Conservation (phyloP, 1,140 invertebrate species). For the Physella acuta region DNA sequence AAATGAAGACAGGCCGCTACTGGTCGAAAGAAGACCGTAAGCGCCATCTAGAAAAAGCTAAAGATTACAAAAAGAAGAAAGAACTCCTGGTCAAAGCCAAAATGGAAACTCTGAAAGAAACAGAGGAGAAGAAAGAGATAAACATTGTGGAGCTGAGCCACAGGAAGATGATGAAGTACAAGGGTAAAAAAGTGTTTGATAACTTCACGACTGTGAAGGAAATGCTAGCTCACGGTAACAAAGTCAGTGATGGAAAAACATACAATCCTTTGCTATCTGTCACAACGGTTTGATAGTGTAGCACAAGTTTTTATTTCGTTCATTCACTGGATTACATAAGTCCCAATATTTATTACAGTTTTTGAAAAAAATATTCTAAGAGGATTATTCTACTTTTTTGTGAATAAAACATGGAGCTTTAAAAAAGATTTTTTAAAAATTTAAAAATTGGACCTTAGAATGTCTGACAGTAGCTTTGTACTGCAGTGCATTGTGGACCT, state of each 20-base stretch:
- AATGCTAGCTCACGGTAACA: conserved; percentile 61
- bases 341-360: too few species aligned
- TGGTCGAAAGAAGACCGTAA: conserved; percentile 81
- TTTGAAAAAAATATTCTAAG: too few species aligned
- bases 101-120: conserved; percentile 59
- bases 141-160: conserved; percentile 62
- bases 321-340: too few species aligned
- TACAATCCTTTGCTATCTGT: conserved; percentile 58
- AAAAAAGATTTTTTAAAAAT: too few species aligned
- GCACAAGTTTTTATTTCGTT: not conserved
- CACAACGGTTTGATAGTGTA: conserved; percentile 53
- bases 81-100: conserved; percentile 51
- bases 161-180: conserved; percentile 62
- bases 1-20: conserved; percentile 78
- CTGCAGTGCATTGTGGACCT: too few species aligned
- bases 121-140: conserved; percentile 51
- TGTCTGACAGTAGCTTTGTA: too few species aligned
- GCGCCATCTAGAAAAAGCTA: conserved; percentile 71
- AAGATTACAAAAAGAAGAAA: conserved; percentile 65
- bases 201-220: conserved; percentile 64
- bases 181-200: conserved; percentile 61
- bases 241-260: conserved; percentile 48
- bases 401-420: too few species aligned
- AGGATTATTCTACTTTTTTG: too few species aligned
- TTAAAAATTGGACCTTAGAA: too few species aligned